These are phyloP conservation scores for Lepidurus apus DNA, from an alignment of 1,140 invertebrate species.

Conservation along the genomic window DNA sequence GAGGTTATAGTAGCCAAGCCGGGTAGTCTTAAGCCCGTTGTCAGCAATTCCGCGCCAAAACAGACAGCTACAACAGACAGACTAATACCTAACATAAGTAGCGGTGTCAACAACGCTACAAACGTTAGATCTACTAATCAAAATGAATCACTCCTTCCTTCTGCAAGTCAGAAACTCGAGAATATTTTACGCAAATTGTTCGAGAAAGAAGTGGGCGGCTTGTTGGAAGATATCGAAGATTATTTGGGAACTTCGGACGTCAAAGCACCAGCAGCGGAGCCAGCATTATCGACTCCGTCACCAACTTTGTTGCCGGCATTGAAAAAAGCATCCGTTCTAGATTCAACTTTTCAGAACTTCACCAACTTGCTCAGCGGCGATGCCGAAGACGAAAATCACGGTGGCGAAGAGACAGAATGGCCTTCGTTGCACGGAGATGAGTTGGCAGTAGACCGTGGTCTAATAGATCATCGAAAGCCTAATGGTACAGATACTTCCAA, in stretches of 20 bases:
- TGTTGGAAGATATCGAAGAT: slow-evolving; percentile 33
- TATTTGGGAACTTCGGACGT: not conserved
- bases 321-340: slow-evolving; percentile 1
- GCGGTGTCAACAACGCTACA: not conserved
- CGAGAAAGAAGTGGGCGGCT: slow-evolving; percentile 25
- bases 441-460: slow-evolving; percentile 57
- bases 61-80: not conserved
- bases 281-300: not conserved
- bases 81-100: not conserved
- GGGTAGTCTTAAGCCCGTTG: slow-evolving; percentile 10
- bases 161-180: slow-evolving; percentile 15
- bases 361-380: slow-evolving; percentile 7
- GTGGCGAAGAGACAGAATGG: slow-evolving; percentile 53
- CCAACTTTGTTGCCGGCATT: not conserved
- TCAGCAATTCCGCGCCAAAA: slow-evolving; percentile 7
- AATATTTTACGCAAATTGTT: slow-evolving; percentile 31
- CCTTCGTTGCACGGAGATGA: slow-evolving; percentile 46
- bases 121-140: not conserved
- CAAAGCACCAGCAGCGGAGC: not conserved
- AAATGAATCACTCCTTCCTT: slow-evolving; percentile 11
- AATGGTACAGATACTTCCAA: slow-evolving; percentile 50
- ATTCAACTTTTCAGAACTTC: not conserved
- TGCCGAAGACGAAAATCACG: slow-evolving; percentile 55
- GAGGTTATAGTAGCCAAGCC: not conserved
- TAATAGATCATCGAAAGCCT: slow-evolving; percentile 51